These are phyloP conservation scores for Megaptera novaeangliae DNA, from an alignment of 2,113 vertebrate species.

Conservation along the genomic window DNA sequence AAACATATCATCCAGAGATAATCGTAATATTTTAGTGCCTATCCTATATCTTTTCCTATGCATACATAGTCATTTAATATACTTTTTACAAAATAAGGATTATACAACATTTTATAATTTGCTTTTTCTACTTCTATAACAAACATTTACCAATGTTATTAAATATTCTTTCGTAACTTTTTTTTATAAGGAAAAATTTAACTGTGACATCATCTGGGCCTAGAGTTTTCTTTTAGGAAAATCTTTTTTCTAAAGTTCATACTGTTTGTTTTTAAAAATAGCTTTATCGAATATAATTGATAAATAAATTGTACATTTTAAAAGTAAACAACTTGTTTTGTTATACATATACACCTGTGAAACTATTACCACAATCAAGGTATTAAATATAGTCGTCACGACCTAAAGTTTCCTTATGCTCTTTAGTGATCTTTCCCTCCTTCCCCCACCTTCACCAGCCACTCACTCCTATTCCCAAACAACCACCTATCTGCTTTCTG, in stretches of 20 bases:
- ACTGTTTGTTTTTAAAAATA: slow-evolving; percentile 1
- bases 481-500: background rate
- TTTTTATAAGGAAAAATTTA: background rate
- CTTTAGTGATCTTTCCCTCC: background rate
- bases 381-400: background rate
- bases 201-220: background rate
- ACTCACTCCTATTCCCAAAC: background rate
- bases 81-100: background rate
- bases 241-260: background rate
- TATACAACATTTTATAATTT: background rate
- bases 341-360: background rate
- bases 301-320: background rate
- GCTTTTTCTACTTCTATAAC: background rate
- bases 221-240: background rate
- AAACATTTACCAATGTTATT: background rate
- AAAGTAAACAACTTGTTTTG: background rate
- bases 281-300: background rate
- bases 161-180: background rate
- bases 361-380: background rate
- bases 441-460: background rate
- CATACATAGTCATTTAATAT: background rate
- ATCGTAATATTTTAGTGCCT: background rate
- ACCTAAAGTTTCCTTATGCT: background rate
- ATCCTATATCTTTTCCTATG: background rate
- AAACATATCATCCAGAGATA: background rate